phyloP scores from a whole-genome alignment of 2,113 vertebrate species.

The Barnardius zonarius region DNA sequence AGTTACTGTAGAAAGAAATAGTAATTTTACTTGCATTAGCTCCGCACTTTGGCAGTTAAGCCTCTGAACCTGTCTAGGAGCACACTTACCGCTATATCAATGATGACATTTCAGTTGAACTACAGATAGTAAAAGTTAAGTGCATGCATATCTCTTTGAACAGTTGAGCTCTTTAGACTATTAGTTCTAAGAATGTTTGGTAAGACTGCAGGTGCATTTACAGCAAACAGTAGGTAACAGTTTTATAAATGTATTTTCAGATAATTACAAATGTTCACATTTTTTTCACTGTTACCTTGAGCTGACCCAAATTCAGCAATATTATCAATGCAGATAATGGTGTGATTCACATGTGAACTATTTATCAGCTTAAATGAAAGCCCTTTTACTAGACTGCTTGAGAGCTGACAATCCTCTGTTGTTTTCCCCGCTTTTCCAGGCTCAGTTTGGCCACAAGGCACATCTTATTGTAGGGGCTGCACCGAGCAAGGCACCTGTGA shows the following conservation, averaged over 20 bases:
- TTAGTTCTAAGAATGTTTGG: background rate
- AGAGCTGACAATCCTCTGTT: background rate
- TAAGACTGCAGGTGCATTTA: background rate
- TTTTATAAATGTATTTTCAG: background rate
- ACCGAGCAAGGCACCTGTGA: background rate
- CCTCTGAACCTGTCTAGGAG: background rate
- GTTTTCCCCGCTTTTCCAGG: background rate
- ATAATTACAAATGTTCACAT: rapidly evolving
- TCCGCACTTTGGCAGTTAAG: background rate
- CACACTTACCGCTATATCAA: background rate
- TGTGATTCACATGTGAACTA: background rate
- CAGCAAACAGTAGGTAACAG: background rate
- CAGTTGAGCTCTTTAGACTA: background rate
- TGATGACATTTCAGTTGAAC: background rate
- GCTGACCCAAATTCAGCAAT: background rate
- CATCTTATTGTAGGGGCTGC: background rate
- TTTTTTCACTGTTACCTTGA: background rate
- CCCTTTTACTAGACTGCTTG: background rate
- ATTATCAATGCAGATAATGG: background rate
- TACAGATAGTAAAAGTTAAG: background rate
- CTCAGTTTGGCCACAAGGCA: background rate
- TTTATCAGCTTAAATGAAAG: background rate
- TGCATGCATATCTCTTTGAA: background rate
- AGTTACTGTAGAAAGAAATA: background rate
- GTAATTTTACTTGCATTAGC: background rate